Evolutionary conservation across 2,888 invertebrate genomes (phyloP).

Genomic region (Ferdinandea cuprea): DNA sequence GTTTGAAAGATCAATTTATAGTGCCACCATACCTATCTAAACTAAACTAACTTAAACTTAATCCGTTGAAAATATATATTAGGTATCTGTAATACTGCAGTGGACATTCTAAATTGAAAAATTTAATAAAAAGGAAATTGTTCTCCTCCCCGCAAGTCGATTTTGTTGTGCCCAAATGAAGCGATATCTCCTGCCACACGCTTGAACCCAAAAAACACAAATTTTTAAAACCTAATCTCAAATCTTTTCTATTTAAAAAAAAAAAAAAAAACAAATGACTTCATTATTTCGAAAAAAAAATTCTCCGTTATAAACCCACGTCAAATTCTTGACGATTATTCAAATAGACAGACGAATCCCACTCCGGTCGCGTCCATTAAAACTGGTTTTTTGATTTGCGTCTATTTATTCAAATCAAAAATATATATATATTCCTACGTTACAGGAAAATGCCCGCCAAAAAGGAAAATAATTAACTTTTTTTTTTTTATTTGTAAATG

Average conservation of each 20-base stretch:
- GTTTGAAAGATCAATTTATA: too few species aligned
- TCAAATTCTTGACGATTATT: conserved; percentile 62
- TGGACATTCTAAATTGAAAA: too few species aligned
- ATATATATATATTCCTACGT: neutral
- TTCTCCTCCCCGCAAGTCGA: neutral
- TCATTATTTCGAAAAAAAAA: conserved; percentile 38
- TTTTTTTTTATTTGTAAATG: conserved; percentile 30
- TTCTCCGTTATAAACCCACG: conserved; percentile 48
- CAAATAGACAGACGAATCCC: conserved; percentile 60
- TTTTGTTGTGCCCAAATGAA: neutral
- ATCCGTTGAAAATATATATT: too few species aligned
- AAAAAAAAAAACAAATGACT: conserved; percentile 37
- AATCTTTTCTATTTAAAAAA: conserved; percentile 23
- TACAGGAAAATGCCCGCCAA: conserved; percentile 40
- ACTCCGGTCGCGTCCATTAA: conserved; percentile 37
- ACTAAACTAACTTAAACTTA: too few species aligned
- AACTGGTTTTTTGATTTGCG: conserved; percentile 60
- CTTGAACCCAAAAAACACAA: neutral
- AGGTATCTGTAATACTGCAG: too few species aligned
- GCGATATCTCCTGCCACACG: neutral
- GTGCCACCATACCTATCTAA: too few species aligned
- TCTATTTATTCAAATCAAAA: conserved; percentile 72
- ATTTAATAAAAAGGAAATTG: too few species aligned
- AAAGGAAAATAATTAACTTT: conserved; percentile 52
- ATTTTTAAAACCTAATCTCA: neutral